Conservation (phyloP, 1,140 invertebrate species). For the Sminthurides bifidus region DNA sequence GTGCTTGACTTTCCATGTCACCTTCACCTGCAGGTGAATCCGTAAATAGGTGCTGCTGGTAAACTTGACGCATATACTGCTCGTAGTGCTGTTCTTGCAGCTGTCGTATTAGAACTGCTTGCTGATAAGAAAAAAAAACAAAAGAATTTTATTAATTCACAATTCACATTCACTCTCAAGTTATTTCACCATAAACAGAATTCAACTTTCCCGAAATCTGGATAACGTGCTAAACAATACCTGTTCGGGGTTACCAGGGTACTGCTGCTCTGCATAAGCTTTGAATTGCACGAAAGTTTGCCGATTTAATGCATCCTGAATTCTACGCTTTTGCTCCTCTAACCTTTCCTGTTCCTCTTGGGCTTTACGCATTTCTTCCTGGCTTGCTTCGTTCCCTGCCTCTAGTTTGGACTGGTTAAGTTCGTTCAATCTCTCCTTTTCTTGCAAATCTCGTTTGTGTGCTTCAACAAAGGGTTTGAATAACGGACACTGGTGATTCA, state of each 20-base stretch:
- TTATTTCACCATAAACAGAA: no score
- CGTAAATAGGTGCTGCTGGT: slow-evolving; percentile 45
- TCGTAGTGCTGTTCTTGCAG: slow-evolving; percentile 96
- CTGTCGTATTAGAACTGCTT: slow-evolving; percentile 80
- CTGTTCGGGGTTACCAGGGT: slow-evolving; percentile 78
- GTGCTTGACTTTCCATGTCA: background rate
- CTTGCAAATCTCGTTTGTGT: slow-evolving; percentile 70
- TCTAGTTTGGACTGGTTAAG: no score
- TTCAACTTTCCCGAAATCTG: no score
- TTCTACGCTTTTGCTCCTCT: slow-evolving; percentile 52
- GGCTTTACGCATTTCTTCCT: slow-evolving; percentile 34
- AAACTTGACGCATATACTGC: slow-evolving; percentile 86
- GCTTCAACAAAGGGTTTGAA: slow-evolving; percentile 88
- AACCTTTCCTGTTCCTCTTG: slow-evolving; percentile 38
- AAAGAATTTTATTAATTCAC: no score
- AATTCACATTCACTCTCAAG: no score
- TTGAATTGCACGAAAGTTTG: slow-evolving; percentile 92
- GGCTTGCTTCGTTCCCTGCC: slow-evolving; percentile 21
- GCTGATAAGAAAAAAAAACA: slow-evolving; percentile 42
- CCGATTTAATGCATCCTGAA: slow-evolving; percentile 91
- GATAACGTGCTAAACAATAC: no score
- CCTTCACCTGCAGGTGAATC: no score
- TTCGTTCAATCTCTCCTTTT: slow-evolving; percentile 53
- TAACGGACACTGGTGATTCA: slow-evolving; percentile 74
- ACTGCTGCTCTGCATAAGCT: slow-evolving; percentile 90